A percentile compares a stretch with the other conserved stretches of the same genome.
phyloP scores from a whole-genome alignment of 2,888 invertebrate species.

The Pteria penguin region DNA sequence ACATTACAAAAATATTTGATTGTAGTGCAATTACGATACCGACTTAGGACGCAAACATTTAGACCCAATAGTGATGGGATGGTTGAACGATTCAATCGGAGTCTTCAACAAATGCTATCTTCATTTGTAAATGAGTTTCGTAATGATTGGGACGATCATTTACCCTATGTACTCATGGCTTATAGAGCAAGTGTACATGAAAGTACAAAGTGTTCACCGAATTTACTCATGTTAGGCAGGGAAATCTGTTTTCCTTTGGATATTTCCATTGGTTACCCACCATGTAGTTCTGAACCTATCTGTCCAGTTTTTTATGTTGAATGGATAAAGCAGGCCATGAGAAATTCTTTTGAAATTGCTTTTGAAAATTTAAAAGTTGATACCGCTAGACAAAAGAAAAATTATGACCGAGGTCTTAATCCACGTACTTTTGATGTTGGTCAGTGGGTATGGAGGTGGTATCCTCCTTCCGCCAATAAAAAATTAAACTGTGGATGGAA shows the following conservation, averaged over 20 bases:
- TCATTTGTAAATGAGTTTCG: conserved; percentile 34
- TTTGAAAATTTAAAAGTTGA: conserved; percentile 2
- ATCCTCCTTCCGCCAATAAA: conserved; percentile 17
- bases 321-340: conserved; percentile 24
- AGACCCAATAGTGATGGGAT: conserved; percentile 49
- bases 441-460: conserved; percentile 30
- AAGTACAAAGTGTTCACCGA: conserved; percentile 45
- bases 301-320: conserved; percentile 41
- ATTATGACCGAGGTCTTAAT: conserved; percentile 17
- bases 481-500: conserved; percentile 22
- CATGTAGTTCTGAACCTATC: not conserved
- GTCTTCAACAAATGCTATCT: conserved; percentile 42
- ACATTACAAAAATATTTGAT: too few relatives aligned
- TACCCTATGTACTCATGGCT: conserved; percentile 46
- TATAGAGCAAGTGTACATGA: conserved; percentile 44
- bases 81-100: conserved; percentile 50
- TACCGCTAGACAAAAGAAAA: conserved; percentile 7
- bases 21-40: too few relatives aligned
- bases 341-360: conserved; percentile 14
- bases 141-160: conserved; percentile 46
- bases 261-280: conserved; percentile 40
- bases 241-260: conserved; percentile 49
- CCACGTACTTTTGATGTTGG: conserved; percentile 8
- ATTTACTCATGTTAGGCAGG: conserved; percentile 44
- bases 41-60: conserved; percentile 48